Evolutionary conservation across 2,113 vertebrate genomes (phyloP).

Genomic region (Diglossa brunneiventris): DNA sequence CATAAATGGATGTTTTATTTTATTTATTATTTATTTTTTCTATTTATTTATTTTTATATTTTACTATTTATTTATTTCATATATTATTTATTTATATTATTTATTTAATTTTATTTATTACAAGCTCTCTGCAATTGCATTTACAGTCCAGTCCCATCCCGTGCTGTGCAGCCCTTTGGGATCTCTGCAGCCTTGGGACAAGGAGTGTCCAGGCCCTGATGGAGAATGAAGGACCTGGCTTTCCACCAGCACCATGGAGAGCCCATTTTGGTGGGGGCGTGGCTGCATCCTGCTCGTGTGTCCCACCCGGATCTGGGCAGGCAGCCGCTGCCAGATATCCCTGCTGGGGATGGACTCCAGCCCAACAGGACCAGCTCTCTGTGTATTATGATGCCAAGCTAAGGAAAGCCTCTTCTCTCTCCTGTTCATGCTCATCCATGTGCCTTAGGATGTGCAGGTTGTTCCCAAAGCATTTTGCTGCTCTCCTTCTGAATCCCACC

Average conservation of each 20-base stretch:
- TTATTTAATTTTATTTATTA: neutral
- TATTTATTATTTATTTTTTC: neutral
- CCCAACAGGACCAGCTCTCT: neutral
- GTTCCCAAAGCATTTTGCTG: neutral
- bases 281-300: neutral
- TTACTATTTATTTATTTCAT: no score
- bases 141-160: neutral
- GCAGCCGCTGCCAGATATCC: neutral
- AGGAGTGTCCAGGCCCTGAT: fast-evolving
- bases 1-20: neutral
- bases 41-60: no score
- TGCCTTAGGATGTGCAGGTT: neutral
- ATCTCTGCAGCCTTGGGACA: neutral
- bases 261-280: neutral
- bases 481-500: fast-evolving
- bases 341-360: neutral
- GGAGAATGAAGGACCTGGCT: neutral
- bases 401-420: neutral
- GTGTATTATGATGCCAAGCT: neutral
- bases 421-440: fast-evolving
- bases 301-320: neutral
- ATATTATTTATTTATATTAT: no score
- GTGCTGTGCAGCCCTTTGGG: neutral
- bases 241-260: neutral
- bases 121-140: neutral